phyloP scores from a whole-genome alignment of 35 echinoderm and acorn worm species.

The Anneissia japonica region DNA sequence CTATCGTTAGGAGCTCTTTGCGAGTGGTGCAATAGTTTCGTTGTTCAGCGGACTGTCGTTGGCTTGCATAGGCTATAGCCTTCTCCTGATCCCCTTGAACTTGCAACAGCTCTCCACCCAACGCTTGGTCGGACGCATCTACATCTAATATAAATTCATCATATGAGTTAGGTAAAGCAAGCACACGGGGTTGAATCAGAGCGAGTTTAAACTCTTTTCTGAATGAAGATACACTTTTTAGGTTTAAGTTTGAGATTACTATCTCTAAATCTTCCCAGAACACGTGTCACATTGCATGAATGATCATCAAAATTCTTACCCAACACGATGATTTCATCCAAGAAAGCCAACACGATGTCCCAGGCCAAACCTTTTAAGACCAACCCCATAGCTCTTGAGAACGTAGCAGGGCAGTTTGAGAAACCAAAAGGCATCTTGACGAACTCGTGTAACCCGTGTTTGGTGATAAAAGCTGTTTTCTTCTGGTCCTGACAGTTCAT shows the following conservation, averaged over 20 bases:
- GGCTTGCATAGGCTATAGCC: conserved; percentile 30
- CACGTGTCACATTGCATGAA: neutral
- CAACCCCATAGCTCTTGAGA: neutral
- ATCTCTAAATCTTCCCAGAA: neutral
- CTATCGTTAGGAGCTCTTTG: conserved; percentile 27
- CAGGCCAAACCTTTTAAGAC: neutral
- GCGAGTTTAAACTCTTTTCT: conserved; percentile 19
- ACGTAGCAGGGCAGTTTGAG: conserved; percentile 40
- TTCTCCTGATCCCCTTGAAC: conserved; percentile 17
- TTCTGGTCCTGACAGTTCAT: neutral
- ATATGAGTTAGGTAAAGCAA: neutral
- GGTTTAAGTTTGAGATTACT: conserved; percentile 34
- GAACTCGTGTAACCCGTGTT: conserved; percentile 21
- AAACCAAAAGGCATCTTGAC: conserved; percentile 44
- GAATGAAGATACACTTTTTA: conserved; percentile 30
- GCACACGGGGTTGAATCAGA: neutral
- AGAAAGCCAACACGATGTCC: neutral
- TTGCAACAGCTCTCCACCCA: conserved; percentile 44
- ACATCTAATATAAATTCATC: conserved; percentile 29
- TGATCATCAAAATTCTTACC: neutral
- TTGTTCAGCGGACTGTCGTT: conserved; percentile 20
- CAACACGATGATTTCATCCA: conserved; percentile 34
- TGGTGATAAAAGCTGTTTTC: conserved; percentile 37
- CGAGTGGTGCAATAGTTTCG: conserved; percentile 24
- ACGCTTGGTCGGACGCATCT: conserved; percentile 29